Conservation (phyloP, 2,888 invertebrate genomes). For the Nebria salina region DNA sequence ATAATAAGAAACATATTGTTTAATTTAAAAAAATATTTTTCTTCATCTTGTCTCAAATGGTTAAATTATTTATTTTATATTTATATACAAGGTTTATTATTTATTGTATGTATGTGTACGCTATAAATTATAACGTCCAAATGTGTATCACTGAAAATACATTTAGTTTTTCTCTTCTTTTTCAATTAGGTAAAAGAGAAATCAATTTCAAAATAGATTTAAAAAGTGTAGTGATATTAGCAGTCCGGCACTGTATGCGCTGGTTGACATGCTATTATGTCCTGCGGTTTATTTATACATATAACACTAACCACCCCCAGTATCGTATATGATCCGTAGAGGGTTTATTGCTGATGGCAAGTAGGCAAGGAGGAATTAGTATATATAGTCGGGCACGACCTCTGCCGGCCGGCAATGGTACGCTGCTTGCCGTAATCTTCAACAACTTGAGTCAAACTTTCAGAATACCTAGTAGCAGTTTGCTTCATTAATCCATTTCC, state of each 20-base stretch:
- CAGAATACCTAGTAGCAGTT: constrained; percentile 39
- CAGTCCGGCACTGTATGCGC: constrained; percentile 1
- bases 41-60: no score
- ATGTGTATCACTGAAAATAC: no score
- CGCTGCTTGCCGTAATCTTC: constrained; percentile 40
- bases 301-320: constrained; percentile 43
- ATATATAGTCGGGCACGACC: constrained; percentile 17
- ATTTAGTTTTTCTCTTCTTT: no score
- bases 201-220: no score
- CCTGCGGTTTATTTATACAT: constrained; percentile 45
- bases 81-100: no score
- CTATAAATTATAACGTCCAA: no score
- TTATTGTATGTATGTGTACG: no score
- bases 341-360: constrained; percentile 43
- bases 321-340: constrained; percentile 41
- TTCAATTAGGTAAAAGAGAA: no score
- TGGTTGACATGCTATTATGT: constrained; percentile 32
- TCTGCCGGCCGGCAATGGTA: constrained; percentile 8
- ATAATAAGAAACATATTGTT: no score
- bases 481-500: constrained; percentile 46
- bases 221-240: not conserved
- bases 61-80: no score
- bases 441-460: constrained; percentile 39
- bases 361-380: constrained; percentile 39
- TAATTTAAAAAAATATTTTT: no score